Evolutionary conservation across 92 coral and sea anemone species (phyloP), one percentile per base, ranked within the genome.

Genomic region (Desmophyllum pertusum): DNA sequence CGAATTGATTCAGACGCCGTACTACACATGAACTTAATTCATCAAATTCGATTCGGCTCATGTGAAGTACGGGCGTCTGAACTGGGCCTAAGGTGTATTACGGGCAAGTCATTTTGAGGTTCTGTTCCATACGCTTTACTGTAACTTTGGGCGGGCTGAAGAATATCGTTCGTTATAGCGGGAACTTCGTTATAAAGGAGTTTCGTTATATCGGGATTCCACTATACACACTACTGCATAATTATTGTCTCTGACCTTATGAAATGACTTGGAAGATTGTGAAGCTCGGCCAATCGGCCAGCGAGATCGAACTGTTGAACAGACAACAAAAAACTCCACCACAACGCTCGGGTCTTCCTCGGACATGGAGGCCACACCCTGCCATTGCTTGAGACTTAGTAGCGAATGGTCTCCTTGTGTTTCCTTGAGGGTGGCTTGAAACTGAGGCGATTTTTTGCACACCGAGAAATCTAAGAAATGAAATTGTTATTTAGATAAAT

Each of bases 301-400:
- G 98, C 97, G 31, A 97, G 92, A 29, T 97, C 99, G 51, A 92
- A 94, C 81, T 93, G 94, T 71, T 97, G 95, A 59, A 88, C 84
- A 25, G 93, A 90, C 79, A 92, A 64, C 84, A 97, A 83, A 83
- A n/a, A 90, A 95, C 80, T 97, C 87, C 86, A 94, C 83, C 38
- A 97, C 90, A 70, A 75, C 30, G 38, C 80, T 87, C n/a, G 99
- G 99, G 36, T 87, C 86, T 14, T 89, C 90, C 35, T 80, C 69
- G 36, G 97, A 88, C 21, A 86, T 83, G 63, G 88, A 90, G 19
- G 93, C 96, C 76, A 97, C 97, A 55, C 94, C 94, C 86, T 94
- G 98, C 98, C 98, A 94, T 41, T 84, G 93, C 18, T 90, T 92
- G 35, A 84, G 86, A 35, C 76, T 30, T 10, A 88, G 74, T n/a